These are phyloP conservation scores for Aphelinus certus DNA, from an alignment of 1,140 invertebrate genomes.

Conservation along the genomic window DNA sequence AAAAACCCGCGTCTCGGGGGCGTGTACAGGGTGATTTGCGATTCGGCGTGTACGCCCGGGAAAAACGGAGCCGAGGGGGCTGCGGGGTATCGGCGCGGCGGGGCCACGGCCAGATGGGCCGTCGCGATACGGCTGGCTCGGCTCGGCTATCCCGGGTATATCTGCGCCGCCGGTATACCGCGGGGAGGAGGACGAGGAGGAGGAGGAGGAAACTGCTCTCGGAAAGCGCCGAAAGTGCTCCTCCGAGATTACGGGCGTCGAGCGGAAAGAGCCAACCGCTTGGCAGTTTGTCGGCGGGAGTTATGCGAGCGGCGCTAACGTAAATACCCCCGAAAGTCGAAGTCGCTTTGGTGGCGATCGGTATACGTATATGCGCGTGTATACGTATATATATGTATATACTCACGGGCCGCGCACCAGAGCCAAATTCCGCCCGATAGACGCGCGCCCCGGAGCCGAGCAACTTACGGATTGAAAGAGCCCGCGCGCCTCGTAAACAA, in stretches of 20 bases:
- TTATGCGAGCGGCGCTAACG: constrained; percentile 56
- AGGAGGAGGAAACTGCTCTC: constrained; percentile 38
- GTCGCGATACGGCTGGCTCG: constrained; percentile 7
- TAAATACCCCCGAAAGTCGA: constrained; percentile 47
- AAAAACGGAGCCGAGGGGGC: background rate
- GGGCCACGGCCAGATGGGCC: constrained; percentile 1
- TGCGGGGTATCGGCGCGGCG: background rate
- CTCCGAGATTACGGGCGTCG: constrained; percentile 48
- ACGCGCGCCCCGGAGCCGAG: constrained; percentile 6
- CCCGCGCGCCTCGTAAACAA: constrained; percentile 59
- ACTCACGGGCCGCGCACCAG: no score
- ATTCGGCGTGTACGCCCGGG: background rate
- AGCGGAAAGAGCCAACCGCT: constrained; percentile 35
- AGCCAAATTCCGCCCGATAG: no score
- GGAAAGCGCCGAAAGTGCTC: constrained; percentile 50
- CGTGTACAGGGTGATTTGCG: constrained; percentile 6
- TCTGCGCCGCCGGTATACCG: background rate
- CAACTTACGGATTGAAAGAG: constrained; percentile 41
- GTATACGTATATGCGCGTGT: background rate
- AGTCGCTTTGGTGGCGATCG: constrained; percentile 28
- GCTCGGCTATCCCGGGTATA: background rate
- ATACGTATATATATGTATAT: no score
- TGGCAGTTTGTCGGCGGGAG: constrained; percentile 56
- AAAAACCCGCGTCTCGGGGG: no score
- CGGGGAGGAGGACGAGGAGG: constrained; percentile 28